Evolutionary conservation across 2,797 vertebrate species (phyloP), one percentile per base, ranked within the genome.

Genomic region (Scolopax rusticola): DNA sequence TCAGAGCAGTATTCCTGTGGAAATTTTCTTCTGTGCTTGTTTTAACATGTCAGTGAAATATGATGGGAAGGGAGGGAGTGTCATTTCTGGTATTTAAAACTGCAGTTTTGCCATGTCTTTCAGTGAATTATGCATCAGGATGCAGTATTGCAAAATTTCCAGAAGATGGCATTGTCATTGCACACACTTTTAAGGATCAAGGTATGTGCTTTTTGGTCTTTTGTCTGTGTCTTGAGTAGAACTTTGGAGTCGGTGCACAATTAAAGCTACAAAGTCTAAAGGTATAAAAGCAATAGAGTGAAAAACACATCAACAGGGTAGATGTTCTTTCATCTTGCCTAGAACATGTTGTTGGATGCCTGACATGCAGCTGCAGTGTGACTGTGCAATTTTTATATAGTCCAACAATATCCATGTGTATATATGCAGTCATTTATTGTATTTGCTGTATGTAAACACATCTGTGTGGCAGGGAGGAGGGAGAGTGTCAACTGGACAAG

Each of bases 111-210:
- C 67, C 43, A 1, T 97, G 33, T 91, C 60, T 96, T 94, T 82
- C 92, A 99, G 99, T 99, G 99, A 99, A 99, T 90, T 99, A 99
- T 0, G 99, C 99, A 2, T 99, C 99, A 1, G 99, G 99, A 30
- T 99, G 99, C 98, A 99, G 99, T 95, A 99, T 99, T 14, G 99
- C 99, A 4, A 99, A 98, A 21, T 99, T 99, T 96, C 99, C 99
- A 94, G 99, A 99, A 97, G 99, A 99, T 95, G 99, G 99, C 94
- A 98, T 99, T 23, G 99, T 99, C 90, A 99, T 99, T 63, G 99
- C 99, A 95, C 99, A 99, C 97, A 99, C 99, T 32, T 98, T 99
- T 36, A 99, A 99, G 95, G 99, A 99, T 98, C 99, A 99, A 99
- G 99, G 99, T 99, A 98, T 5, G 40, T 3, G 3, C 24, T 60